Evolutionary conservation across 2,113 vertebrate species (phyloP).

Genomic region (Litocranius walleri): DNA sequence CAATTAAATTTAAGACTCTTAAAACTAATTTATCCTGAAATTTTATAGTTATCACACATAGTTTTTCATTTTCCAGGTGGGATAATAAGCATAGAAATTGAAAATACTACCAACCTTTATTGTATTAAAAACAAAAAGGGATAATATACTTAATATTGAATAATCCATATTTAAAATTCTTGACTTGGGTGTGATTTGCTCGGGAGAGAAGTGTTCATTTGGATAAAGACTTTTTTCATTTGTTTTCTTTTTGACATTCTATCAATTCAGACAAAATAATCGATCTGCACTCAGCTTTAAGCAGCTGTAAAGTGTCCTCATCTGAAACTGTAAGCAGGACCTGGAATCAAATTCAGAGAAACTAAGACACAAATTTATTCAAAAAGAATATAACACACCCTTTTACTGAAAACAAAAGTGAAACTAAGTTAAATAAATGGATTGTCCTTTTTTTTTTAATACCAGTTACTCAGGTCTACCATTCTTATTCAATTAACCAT

Average conservation of each 20-base stretch:
- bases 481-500: not conserved
- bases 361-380: not conserved
- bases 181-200: not conserved
- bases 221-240: conserved; percentile 4
- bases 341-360: not conserved
- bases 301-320: not conserved
- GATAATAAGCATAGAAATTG: not conserved
- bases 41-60: not conserved
- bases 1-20: not conserved
- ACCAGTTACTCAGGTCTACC: not conserved
- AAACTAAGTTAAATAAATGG: not conserved
- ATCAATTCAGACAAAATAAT: not conserved
- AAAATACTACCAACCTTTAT: not conserved
- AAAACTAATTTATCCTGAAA: not conserved
- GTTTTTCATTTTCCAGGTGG: not conserved
- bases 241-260: not conserved
- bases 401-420: not conserved
- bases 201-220: not conserved
- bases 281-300: not conserved
- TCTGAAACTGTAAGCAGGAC: not conserved
- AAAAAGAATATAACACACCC: not conserved
- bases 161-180: not conserved
- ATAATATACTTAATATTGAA: not conserved
- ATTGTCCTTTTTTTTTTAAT: not conserved
- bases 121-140: not conserved